phyloP scores from a whole-genome alignment of 2,888 invertebrate genomes.

The Aleiodes testaceus region DNA sequence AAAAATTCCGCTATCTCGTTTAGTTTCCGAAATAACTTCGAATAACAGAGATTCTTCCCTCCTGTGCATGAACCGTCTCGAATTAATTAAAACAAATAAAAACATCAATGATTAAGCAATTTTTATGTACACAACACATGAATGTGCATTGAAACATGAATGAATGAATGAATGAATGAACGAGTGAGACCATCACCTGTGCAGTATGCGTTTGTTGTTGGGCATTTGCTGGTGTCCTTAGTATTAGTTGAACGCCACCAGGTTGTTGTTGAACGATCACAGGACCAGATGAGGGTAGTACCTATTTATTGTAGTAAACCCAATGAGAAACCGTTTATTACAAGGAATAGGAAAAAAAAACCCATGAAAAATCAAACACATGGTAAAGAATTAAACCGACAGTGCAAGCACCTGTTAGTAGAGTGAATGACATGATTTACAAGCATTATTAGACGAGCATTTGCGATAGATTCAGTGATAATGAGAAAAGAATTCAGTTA shows the following conservation, averaged over 20 bases:
- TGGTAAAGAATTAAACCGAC: background rate
- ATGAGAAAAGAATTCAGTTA: no score
- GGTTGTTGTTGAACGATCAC: conserved; percentile 79
- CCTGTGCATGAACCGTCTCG: background rate
- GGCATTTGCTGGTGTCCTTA: conserved; percentile 78
- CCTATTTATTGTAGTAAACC: conserved; percentile 67
- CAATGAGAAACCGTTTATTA: conserved; percentile 61
- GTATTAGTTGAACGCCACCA: conserved; percentile 82
- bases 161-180: conserved; percentile 54
- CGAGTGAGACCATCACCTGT: conserved; percentile 72
- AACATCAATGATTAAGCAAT: conserved; percentile 1
- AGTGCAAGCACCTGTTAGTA: background rate
- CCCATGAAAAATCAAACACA: conserved; percentile 31
- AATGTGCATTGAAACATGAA: conserved; percentile 31
- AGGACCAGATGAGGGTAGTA: conserved; percentile 73
- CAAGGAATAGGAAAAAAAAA: conserved; percentile 44
- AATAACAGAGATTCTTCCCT: background rate
- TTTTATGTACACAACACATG: conserved; percentile 29
- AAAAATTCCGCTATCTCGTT: no score
- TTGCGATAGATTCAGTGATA: background rate
- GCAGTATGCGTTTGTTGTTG: conserved; percentile 72
- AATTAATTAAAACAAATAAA: background rate
- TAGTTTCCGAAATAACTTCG: background rate
- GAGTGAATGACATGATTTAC: conserved; percentile 6
- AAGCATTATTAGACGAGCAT: conserved; percentile 1